phyloP scores from a whole-genome alignment of 1,140 invertebrate genomes.

The Lepidurus arcticus region DNA sequence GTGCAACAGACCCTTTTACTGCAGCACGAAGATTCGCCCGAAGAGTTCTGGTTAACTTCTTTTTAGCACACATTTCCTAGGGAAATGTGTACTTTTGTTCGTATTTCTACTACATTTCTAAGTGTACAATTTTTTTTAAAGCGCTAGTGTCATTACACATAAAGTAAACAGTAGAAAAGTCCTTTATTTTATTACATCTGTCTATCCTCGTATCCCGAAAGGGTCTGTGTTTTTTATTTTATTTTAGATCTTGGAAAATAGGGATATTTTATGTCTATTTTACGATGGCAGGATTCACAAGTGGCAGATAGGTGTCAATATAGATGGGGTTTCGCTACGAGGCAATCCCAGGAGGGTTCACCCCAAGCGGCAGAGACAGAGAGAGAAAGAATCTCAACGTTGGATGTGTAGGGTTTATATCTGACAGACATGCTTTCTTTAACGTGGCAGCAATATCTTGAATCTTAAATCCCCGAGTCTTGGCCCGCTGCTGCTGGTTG shows the following conservation, averaged over 20 bases:
- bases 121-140: no score
- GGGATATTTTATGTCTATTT: not conserved
- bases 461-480: slow-evolving; percentile 6
- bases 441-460: slow-evolving; percentile 21
- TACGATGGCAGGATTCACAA: not conserved
- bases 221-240: not conserved
- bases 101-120: no score
- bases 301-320: slow-evolving; percentile 17
- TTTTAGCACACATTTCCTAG: no score
- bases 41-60: no score
- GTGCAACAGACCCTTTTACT: no score
- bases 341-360: not conserved
- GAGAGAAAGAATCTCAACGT: not conserved
- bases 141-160: no score
- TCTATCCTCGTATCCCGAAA: not conserved
- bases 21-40: no score
- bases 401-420: slow-evolving; percentile 11
- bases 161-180: no score
- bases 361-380: not conserved
- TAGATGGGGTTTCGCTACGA: not conserved
- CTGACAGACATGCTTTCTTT: not conserved
- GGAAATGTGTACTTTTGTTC: no score
- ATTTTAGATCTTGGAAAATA: not conserved
- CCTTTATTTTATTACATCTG: no score
- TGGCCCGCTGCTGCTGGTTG: not conserved